phyloP scores from a whole-genome alignment of 1,140 invertebrate species.

The Vanessa atalanta region DNA sequence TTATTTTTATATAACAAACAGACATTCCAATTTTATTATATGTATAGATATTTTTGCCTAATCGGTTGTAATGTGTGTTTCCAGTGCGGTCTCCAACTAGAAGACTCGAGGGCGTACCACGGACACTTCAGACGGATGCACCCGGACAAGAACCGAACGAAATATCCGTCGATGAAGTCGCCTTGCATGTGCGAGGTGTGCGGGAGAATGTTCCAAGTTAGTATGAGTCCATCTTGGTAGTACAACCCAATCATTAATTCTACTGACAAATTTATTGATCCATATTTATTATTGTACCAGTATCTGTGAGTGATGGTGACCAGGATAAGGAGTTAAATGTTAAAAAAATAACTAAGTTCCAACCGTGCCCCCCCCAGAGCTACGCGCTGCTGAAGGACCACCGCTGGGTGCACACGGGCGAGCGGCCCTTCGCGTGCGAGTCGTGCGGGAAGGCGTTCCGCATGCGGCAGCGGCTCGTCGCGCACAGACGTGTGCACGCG shows the following conservation, averaged over 20 bases:
- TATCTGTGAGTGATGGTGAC: no score
- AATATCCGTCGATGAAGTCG: constrained; percentile 70
- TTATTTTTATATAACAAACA: no score
- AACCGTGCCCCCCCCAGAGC: constrained; percentile 39
- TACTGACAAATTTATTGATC: no score
- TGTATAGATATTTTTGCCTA: no score
- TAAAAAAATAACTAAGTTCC: no score
- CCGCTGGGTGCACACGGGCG: constrained; percentile 64
- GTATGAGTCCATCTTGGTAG: not conserved
- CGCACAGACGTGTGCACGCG: constrained; percentile 60
- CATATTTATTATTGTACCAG: no score
- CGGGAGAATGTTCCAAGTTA: constrained; percentile 70
- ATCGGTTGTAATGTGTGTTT: not conserved
- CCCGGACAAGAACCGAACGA: constrained; percentile 74
- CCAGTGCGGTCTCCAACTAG: constrained; percentile 65
- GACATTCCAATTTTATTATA: no score
- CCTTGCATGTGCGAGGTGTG: constrained; percentile 73
- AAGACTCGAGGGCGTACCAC: constrained; percentile 69
- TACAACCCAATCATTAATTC: no score
- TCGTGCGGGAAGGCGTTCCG: constrained; percentile 63
- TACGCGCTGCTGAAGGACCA: constrained; percentile 67
- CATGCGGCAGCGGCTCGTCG: constrained; percentile 63
- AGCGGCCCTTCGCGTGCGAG: constrained; percentile 66
- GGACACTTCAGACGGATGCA: constrained; percentile 68
- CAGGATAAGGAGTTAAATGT: no score